Base-by-base conservation (phyloP, 2,797 vertebrate species). In the Amblyopsis hoosieri region DNA sequence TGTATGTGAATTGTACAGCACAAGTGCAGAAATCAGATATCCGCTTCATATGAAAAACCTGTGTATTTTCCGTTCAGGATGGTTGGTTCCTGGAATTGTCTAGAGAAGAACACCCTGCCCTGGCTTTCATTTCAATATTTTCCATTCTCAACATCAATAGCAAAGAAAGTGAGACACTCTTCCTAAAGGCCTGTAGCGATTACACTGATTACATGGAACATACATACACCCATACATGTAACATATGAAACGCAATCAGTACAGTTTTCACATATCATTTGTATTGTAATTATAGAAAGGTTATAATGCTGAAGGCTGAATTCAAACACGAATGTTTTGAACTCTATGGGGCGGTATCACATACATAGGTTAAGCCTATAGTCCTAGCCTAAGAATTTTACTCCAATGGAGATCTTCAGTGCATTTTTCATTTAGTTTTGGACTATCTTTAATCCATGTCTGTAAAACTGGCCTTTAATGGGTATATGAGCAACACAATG, bases 81-180 rank as follows among this genome's bases (percentile, higher is more conserved):
- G 61, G 53, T 63, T 42, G 68, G 75, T 64, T 83, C 80, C 81
- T 83, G 71, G 70, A 69, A 79, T 82, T 80, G 79, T 81, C 53
- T 60, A 29, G 71, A 64, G 65, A 60, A 66, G 80, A 79, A 69
- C 54, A 78, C 42, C 31, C 63, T 56, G 12, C 60, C 13, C 53
- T 0, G 70, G 53, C 12, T 37, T 33, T 2, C 29, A 76, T 55
- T 54, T 58, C 50, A 0, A 11, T 7, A 17, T 62, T 46, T 51
- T 60, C 23, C 23, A 23, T 23, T 23, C 23, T 62, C 64, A 74
- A 61, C 29, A 71, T 58, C 55, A 71, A 67, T 31, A 64, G 54
- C 37, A 33, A 33, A 33, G 29, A 60, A 65, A 54, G 45, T 37
- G 2, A 65, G 58, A 67, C 60, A 51, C 48, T 55, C 8, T 12